phyloP scores from a whole-genome alignment of 2,113 vertebrate species.

The Andinoacara biseriatus region DNA sequence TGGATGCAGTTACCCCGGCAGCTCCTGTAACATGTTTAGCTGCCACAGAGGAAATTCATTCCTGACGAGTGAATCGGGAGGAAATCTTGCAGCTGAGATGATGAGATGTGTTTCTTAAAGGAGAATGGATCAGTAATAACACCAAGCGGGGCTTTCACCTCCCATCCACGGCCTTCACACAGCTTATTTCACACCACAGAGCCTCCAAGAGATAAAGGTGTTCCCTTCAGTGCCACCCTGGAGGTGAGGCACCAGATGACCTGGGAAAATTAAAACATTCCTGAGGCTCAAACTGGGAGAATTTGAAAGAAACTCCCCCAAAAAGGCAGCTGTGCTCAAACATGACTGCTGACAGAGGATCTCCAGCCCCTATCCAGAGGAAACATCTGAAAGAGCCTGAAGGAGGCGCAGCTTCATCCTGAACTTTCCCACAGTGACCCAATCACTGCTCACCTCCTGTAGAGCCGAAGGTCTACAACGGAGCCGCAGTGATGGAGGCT shows the following conservation, averaged over 20 bases:
- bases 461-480: neutral
- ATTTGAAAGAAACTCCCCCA: too few relatives aligned
- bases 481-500: neutral
- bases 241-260: too few relatives aligned
- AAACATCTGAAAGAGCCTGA: neutral
- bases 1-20: neutral
- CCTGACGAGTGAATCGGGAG: neutral
- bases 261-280: too few relatives aligned
- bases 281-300: too few relatives aligned
- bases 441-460: neutral
- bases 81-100: neutral
- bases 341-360: neutral
- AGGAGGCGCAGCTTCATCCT: neutral
- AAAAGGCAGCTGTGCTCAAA: too few relatives aligned
- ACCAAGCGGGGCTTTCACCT: neutral
- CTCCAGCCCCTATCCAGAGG: neutral
- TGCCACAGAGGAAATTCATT: neutral
- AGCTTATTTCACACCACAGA: neutral
- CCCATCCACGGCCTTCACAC: fast-evolving
- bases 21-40: neutral
- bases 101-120: neutral
- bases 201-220: too few relatives aligned
- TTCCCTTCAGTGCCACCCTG: neutral
- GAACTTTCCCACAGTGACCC: neutral
- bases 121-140: neutral